Percentiles rank a stretch among this genome's conserved stretches.
These are phyloP conservation scores for Cyanoramphus novaezelandiae DNA, from an alignment of 2,113 vertebrate species.

Conservation along the genomic window DNA sequence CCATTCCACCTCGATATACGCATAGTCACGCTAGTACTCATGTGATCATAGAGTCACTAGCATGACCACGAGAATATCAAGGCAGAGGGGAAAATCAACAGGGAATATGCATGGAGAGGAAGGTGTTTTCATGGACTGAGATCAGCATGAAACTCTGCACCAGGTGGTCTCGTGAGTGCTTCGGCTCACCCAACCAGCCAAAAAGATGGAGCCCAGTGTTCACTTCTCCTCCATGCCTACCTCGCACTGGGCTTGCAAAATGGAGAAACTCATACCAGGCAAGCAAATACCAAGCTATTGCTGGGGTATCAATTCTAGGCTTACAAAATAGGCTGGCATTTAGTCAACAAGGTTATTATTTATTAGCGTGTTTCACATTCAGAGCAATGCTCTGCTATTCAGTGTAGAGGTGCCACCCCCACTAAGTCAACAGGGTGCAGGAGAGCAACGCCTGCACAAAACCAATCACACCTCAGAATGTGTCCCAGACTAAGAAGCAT, in stretches of 20 bases:
- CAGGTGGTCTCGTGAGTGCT: background rate
- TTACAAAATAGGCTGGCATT: background rate
- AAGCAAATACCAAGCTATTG: background rate
- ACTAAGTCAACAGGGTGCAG: background rate
- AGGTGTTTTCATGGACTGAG: background rate
- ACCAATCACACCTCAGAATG: background rate
- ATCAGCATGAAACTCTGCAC: background rate
- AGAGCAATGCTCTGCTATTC: background rate
- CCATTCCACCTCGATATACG: background rate
- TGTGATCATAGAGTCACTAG: background rate
- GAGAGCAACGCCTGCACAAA: background rate
- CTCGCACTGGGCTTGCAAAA: background rate
- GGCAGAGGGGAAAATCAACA: background rate
- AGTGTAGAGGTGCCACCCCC: background rate
- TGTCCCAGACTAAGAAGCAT: background rate
- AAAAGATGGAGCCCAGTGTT: background rate
- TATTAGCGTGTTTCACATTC: background rate
- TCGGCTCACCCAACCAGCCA: background rate
- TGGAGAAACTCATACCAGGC: background rate
- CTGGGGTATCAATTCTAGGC: background rate
- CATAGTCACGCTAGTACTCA: accelerated
- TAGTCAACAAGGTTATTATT: background rate
- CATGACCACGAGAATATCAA: background rate
- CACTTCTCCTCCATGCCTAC: background rate
- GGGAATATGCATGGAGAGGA: background rate